These are phyloP conservation scores for Ranitomeya variabilis DNA, from an alignment of 2,113 vertebrate species.

Conservation along the genomic window DNA sequence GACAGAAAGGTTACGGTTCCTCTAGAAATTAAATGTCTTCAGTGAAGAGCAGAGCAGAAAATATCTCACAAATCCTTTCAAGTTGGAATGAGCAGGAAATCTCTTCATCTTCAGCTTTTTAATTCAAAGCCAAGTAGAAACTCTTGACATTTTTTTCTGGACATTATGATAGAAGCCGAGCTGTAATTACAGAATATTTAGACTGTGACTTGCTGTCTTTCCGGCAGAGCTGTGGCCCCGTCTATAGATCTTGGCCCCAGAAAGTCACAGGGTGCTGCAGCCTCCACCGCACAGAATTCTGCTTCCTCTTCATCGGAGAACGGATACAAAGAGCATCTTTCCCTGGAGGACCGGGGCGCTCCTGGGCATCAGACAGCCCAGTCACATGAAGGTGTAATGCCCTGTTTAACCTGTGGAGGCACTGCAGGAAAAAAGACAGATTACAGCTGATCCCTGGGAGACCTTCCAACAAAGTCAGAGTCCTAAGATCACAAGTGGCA, in stretches of 20 bases:
- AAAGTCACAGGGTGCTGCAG: neutral
- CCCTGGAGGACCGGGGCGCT: too few relatives aligned
- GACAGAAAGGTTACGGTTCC: neutral
- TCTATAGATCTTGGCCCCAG: neutral
- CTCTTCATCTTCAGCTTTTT: constrained; percentile 25
- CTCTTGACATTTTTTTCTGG: constrained; percentile 6
- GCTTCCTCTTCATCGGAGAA: too few relatives aligned
- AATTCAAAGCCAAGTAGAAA: neutral
- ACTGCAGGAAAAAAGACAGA: too few relatives aligned
- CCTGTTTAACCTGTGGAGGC: too few relatives aligned
- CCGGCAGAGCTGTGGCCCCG: neutral
- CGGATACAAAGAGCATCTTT: too few relatives aligned
- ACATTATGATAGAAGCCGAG: neutral
- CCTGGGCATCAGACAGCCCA: too few relatives aligned
- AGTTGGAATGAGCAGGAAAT: constrained; percentile 22
- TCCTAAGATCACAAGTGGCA: too few relatives aligned
- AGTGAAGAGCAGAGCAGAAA: neutral
- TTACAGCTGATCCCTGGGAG: too few relatives aligned
- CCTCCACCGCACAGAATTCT: too few relatives aligned
- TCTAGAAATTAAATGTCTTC: constrained; percentile 15
- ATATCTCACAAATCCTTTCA: neutral
- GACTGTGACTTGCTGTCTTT: neutral
- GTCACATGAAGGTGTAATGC: too few relatives aligned
- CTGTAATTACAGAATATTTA: constrained; percentile 6
- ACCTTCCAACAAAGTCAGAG: too few relatives aligned